Percentiles rank a stretch among this genome's conserved stretches.
Conservation (phyloP, 2,113 vertebrate species). For the Megaleporinus macrocephalus region DNA sequence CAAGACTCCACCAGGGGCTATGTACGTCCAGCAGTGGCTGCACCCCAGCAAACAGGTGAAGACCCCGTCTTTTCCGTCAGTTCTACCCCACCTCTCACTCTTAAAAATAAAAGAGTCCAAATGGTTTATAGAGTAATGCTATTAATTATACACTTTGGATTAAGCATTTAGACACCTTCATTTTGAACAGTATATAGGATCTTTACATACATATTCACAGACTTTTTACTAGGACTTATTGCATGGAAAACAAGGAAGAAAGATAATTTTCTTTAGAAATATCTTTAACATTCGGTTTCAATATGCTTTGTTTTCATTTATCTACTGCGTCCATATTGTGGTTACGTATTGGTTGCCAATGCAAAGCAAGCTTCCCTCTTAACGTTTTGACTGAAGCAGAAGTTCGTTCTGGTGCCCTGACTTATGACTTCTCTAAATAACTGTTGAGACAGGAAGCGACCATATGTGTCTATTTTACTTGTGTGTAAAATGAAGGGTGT, state of each 20-base stretch:
- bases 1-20: slow-evolving; percentile 77
- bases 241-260: no score
- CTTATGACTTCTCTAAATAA: background rate
- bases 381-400: background rate
- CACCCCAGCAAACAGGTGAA: slow-evolving; percentile 88
- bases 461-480: background rate
- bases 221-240: no score
- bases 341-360: background rate
- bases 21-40: slow-evolving; percentile 88
- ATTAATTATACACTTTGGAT: no score
- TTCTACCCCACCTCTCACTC: background rate
- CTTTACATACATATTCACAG: background rate
- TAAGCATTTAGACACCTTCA: background rate
- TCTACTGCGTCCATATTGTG: background rate
- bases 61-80: background rate
- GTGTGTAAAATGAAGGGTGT: slow-evolving; percentile 31
- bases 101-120: no score
- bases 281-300: no score
- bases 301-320: no score
- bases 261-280: no score
- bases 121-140: background rate
- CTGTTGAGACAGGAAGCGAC: background rate
- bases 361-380: background rate
- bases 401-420: background rate
- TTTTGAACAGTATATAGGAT: background rate